Evolutionary conservation across 2,888 invertebrate genomes (phyloP), one percentile per base, ranked within the genome.

Genomic region (Vanessa cardui): DNA sequence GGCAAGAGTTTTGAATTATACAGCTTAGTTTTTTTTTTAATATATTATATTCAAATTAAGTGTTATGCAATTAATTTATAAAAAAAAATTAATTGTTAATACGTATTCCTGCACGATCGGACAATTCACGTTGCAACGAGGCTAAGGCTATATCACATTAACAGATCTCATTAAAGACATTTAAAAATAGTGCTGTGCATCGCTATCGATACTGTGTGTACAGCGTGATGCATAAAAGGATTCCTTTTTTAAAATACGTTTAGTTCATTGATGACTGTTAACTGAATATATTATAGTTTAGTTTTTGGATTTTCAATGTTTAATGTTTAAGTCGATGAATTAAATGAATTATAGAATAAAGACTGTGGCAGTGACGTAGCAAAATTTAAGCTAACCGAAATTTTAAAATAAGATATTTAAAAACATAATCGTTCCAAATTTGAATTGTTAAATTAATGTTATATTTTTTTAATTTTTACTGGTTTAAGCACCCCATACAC

Each of bases 161-260:
- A 69, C 69, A 71, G 71, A 71, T 71, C 71, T 71, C 69, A 71
- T 69, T 71, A 71, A 71, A 69, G 69, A 71, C 66, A 66, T 71
- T 71, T 71, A 69, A 69, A 71, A 71, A 71, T 71, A 71, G 69
- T 66, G 69, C 46, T 62, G 54, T 69, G 69, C 66, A 69, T 21
- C 66, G 64, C 52, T 64, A 52, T 64, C 63, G 45, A 58, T 58
- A 46, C 39, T 49, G 5, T n/a, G 4, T 50, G 54, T 69, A 71
- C 64, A 69, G 69, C 2, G 26, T 71, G 71, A 56, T 64, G 20
- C 7, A 6, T 18, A 16, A 33, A 31, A 20, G 0, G 0, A 2
- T n/a, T 54, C 6, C 9, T 54, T 31, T 54, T 54, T 31, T 52
- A 15, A 26, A 26, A 12, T 54, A 54, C 9, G 16, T 5, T 5